phyloP scores from a whole-genome alignment of 2,888 invertebrate genomes.

The Hirtodrosophila confusa region DNA sequence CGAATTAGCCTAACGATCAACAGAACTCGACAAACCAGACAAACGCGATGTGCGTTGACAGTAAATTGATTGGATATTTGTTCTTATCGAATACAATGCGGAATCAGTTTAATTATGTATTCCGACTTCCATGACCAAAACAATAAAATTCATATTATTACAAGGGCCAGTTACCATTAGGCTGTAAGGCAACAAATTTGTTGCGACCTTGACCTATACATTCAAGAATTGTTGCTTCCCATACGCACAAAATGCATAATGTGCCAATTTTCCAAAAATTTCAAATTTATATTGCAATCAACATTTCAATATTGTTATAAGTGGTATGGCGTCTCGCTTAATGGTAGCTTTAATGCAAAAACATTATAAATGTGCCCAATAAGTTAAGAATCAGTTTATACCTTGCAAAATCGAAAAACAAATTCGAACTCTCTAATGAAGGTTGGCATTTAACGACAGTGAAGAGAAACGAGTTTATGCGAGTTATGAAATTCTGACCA shows the following conservation, averaged over 20 bases:
- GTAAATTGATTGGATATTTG: conserved; percentile 22
- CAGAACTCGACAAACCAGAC: conserved; percentile 27
- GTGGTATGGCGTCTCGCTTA: no score
- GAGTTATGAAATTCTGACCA: conserved; percentile 51
- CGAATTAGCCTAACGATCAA: conserved; percentile 8
- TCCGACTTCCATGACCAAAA: conserved; percentile 31
- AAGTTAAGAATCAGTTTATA: background rate
- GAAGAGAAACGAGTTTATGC: background rate
- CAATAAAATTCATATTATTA: conserved; percentile 30
- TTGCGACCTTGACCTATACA: conserved; percentile 49
- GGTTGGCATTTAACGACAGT: conserved; percentile 3
- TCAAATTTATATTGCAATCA: no score
- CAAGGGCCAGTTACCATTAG: background rate
- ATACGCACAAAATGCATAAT: background rate
- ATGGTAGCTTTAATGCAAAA: no score
- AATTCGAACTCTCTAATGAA: conserved; percentile 2
- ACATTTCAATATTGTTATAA: no score
- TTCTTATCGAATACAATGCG: conserved; percentile 27
- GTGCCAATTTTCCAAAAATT: no score
- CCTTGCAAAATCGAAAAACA: background rate
- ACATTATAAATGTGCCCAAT: no score
- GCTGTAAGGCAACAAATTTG: conserved; percentile 21
- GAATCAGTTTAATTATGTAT: conserved; percentile 38
- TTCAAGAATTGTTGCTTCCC: conserved; percentile 20
- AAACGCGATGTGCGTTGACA: conserved; percentile 5